phyloP scores from a whole-genome alignment of 2,797 vertebrate genomes.

The Echiichthys vipera region DNA sequence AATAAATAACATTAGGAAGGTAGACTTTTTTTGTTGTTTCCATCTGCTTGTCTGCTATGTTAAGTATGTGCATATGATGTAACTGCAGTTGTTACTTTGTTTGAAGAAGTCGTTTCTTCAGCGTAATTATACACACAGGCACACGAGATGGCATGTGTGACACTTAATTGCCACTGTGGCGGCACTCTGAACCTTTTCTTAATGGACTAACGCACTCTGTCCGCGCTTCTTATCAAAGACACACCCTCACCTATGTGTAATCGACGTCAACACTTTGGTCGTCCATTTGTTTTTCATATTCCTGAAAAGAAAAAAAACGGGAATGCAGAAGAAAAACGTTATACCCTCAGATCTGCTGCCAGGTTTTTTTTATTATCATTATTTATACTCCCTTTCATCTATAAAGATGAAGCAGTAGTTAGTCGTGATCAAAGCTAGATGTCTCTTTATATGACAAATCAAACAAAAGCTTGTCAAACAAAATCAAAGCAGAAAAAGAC shows the following conservation, averaged over 20 bases:
- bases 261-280: slow-evolving; percentile 57
- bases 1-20: slow-evolving; percentile 13
- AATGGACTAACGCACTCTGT: slow-evolving; percentile 14
- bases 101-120: slow-evolving; percentile 56
- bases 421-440: slow-evolving; percentile 73
- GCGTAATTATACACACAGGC: slow-evolving; percentile 68
- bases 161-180: slow-evolving; percentile 44
- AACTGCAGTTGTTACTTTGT: slow-evolving; percentile 52
- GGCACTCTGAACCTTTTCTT: slow-evolving; percentile 35
- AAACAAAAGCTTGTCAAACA: slow-evolving; percentile 62
- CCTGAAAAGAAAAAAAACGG: slow-evolving; percentile 27
- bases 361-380: slow-evolving; percentile 62
- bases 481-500: slow-evolving; percentile 67
- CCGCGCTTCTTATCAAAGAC: slow-evolving; percentile 44
- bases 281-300: slow-evolving; percentile 56
- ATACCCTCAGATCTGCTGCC: slow-evolving; percentile 85
- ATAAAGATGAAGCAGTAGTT: slow-evolving; percentile 40
- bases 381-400: slow-evolving; percentile 31
- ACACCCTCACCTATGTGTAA: slow-evolving; percentile 68
- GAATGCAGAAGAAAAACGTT: slow-evolving; percentile 39
- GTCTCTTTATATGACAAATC: slow-evolving; percentile 52
- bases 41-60: slow-evolving; percentile 28
- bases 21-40: slow-evolving; percentile 16
- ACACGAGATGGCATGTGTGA: slow-evolving; percentile 37
- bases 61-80: background rate